phyloP scores from a whole-genome alignment of 2,888 invertebrate species.

The Neocrepidodera transversa region DNA sequence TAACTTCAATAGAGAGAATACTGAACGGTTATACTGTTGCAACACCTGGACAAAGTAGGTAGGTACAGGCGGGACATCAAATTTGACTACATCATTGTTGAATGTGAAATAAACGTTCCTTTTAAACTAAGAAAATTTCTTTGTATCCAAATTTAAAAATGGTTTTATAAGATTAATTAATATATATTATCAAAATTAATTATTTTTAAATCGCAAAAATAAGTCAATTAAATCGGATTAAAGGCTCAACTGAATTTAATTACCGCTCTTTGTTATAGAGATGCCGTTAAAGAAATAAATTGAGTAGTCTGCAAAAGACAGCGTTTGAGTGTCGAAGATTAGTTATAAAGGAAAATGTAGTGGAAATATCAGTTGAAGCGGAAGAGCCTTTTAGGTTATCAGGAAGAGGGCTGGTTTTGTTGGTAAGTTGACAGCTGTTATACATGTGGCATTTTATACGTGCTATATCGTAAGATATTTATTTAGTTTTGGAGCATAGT shows the following conservation, averaged over 20 bases:
- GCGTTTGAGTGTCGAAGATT: slow-evolving; percentile 29
- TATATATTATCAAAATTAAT: no score
- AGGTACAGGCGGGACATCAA: slow-evolving; percentile 53
- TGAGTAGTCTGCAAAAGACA: slow-evolving; percentile 31
- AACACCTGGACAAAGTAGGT: slow-evolving; percentile 55
- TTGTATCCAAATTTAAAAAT: no score
- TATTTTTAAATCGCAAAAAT: no score
- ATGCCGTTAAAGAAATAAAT: slow-evolving; percentile 29
- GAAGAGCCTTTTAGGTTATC: slow-evolving; percentile 55
- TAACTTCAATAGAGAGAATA: slow-evolving; percentile 47
- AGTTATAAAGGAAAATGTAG: slow-evolving; percentile 39
- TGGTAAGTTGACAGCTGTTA: slow-evolving; percentile 56
- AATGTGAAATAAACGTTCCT: slow-evolving; percentile 17
- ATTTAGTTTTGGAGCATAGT: slow-evolving; percentile 51
- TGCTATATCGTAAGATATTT: slow-evolving; percentile 52
- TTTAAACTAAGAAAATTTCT: no score
- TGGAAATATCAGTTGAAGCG: slow-evolving; percentile 48
- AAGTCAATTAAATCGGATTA: no score
- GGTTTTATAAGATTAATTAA: no score
- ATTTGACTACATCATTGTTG: slow-evolving; percentile 41
- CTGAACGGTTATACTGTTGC: slow-evolving; percentile 54
- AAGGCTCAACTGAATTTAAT: slow-evolving; percentile 24
- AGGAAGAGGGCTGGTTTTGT: slow-evolving; percentile 54
- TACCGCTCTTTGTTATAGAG: slow-evolving; percentile 19
- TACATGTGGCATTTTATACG: slow-evolving; percentile 55